These are phyloP conservation scores for Conus ventricosus DNA, from an alignment of 1,140 invertebrate species.

Conservation along the genomic window DNA sequence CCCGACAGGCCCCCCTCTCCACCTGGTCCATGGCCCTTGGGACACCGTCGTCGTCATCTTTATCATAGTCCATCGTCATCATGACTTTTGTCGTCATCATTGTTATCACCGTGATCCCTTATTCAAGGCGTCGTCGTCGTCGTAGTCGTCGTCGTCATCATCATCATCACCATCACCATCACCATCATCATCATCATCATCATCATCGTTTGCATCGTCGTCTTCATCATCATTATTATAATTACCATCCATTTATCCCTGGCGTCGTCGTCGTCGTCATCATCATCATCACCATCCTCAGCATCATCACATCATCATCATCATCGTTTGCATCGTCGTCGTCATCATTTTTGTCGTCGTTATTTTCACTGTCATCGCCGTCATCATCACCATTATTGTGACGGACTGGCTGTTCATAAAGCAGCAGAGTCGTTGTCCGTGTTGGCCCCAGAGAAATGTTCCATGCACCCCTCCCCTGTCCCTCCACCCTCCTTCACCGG, in stretches of 20 bases:
- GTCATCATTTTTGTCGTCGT: background rate
- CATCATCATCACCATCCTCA: background rate
- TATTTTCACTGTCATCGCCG: background rate
- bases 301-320: background rate
- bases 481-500: no score
- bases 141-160: background rate
- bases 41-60: background rate
- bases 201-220: background rate
- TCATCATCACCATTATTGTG: background rate
- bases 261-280: background rate
- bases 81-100: background rate
- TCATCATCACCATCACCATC: background rate
- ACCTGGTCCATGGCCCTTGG: conserved; percentile 24
- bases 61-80: background rate
- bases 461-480: no score
- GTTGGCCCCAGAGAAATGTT: no score
- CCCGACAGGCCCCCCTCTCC: background rate
- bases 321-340: background rate
- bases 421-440: background rate
- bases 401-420: background rate
- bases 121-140: background rate
- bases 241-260: background rate
- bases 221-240: background rate
- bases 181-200: conserved; percentile 11
- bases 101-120: no score